These are phyloP conservation scores for Polietes domitor DNA, from an alignment of 2,888 invertebrate species.

Conservation along the genomic window DNA sequence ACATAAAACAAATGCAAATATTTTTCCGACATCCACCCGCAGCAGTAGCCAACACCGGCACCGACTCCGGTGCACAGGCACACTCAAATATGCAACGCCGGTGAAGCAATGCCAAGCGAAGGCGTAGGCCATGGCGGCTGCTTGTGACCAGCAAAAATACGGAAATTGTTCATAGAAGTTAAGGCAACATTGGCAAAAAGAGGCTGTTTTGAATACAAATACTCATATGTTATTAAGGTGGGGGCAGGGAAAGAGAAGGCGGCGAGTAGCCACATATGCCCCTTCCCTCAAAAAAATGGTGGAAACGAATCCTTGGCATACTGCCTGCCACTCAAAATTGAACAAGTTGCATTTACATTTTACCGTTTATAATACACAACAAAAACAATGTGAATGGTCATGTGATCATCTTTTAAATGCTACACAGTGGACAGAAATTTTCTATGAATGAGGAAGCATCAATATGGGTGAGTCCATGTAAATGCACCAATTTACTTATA, in stretches of 20 bases:
- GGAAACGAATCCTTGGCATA: constrained; percentile 57
- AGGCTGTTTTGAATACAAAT: constrained; percentile 61
- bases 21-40: constrained; percentile 56
- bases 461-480: too few species aligned
- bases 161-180: constrained; percentile 9
- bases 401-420: constrained; percentile 43
- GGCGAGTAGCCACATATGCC: not conserved
- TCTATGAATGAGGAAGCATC: too few species aligned
- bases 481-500: too few species aligned
- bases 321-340: constrained; percentile 66
- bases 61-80: constrained; percentile 4
- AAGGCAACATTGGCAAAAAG: constrained; percentile 40
- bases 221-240: constrained; percentile 49
- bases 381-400: constrained; percentile 52
- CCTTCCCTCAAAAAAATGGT: constrained; percentile 25
- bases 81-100: constrained; percentile 22
- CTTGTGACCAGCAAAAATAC: constrained; percentile 28
- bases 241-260: not conserved
- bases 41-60: constrained; percentile 19
- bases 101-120: constrained; percentile 19
- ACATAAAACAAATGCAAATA: constrained; percentile 65
- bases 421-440: not conserved
- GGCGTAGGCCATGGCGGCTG: constrained; percentile 31
- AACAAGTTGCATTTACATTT: constrained; percentile 66
- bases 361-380: constrained; percentile 57